Evolutionary conservation across 2,888 invertebrate species (phyloP), one percentile per base, ranked within the genome.

Genomic region (Epistrophe grossulariae): DNA sequence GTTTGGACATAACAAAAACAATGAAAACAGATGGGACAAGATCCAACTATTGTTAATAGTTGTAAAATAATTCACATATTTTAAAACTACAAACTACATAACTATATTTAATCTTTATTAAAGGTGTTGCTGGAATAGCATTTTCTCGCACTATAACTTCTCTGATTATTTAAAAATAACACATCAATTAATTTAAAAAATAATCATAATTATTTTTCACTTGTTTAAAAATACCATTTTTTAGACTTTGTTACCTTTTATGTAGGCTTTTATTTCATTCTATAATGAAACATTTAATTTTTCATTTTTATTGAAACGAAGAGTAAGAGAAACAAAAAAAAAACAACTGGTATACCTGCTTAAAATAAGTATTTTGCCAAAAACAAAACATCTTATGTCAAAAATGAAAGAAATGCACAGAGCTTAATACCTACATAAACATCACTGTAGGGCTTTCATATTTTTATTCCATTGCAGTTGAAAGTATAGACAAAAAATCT

Each of bases 401-500:
- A 40, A 38, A 60, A 10, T 15, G 40, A 24, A 31, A 5, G 62
- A 10, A 64, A 43, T 64, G 43, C 62, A 62, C 59, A 59, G 2
- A 64, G 1, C 9, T 43, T 1, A n/a, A 48, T 66, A 35, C 13
- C 31, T 13, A 48, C 19, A 45, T 17, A 35, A 48, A 48, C 13
- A 31, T n/a, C n/a, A 24, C 38, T 62, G 28, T 13, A 28, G 35
- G 24, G 50, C 35, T 73, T 15, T 45, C n/a, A 19, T 38, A 48
- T 60, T 40, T 60, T 35, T 24, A 24, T 24, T 57, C 17, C 52
- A 50, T 52, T 52, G 68, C 68, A 74, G 38, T 62, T 45, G 24
- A 60, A 43, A 40, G 43, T 40, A n/a, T 52, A 48, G 35, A 74
- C 19, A 74, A 52, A 31, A 64, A 74, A 64, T 13, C 38, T 40